Percentiles rank a stretch among this genome's conserved stretches.
Conservation (phyloP, 2,113 vertebrate genomes). For the Xenopus tropicalis region UCB_Xtro_10.0 CM004447.2:108213001-108213500, state of each 20-base stretch:
- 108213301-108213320: conserved; percentile 44
- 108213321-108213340: conserved; percentile 50
- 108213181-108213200: too few species aligned
- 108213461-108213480: conserved; percentile 74
- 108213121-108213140: too few species aligned
- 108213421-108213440: conserved; percentile 55
- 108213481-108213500: conserved; percentile 75
- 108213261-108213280: background rate
- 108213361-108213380: conserved; percentile 57
- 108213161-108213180: too few species aligned
- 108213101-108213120: too few species aligned
- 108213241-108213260: background rate
- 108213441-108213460: conserved; percentile 66
- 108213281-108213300: conserved; percentile 24
- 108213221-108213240: too few species aligned
- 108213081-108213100: too few species aligned
- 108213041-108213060: too few species aligned
- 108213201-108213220: too few species aligned
- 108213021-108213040: too few species aligned
- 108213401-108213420: conserved; percentile 67
- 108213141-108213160: too few species aligned
- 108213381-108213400: conserved; percentile 71
- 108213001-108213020: too few species aligned
- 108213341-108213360: conserved; percentile 55
- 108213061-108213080: too few species aligned